Conservation (phyloP, 37 sponge, comb jelly and placozoan genomes). For the Halichondria panicea region DNA sequence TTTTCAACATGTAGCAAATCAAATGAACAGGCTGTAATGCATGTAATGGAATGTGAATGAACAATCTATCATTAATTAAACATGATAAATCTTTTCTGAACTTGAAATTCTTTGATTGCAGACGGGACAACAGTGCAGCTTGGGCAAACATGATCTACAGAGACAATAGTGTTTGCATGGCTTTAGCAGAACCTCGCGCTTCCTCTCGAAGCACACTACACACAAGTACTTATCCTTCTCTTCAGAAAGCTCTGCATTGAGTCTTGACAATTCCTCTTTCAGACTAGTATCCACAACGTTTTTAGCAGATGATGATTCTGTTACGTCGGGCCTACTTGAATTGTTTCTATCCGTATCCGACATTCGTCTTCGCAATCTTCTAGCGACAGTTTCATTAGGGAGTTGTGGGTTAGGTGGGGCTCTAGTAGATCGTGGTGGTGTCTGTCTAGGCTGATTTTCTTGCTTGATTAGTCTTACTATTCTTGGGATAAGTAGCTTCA, state of each 20-base stretch:
- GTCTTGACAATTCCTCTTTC: not conserved
- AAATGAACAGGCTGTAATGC: no score
- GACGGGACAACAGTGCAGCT: conserved; percentile 14
- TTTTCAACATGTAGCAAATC: no score
- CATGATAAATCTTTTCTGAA: conserved; percentile 12
- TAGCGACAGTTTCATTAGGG: no score
- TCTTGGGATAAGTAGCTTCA: no score
- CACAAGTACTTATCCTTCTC: conserved; percentile 13
- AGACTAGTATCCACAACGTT: not conserved
- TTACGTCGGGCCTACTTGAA: not conserved
- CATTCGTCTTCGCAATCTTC: no score
- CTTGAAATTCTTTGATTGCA: conserved; percentile 11
- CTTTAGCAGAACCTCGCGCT: conserved; percentile 13
- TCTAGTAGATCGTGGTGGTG: no score
- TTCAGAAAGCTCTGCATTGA: not conserved
- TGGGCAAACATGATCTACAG: conserved; percentile 7
- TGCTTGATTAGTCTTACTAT: no score
- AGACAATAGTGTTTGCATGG: conserved; percentile 51
- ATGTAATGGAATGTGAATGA: no score
- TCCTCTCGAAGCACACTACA: conserved; percentile 35
- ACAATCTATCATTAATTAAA: no score
- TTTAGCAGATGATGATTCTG: not conserved
- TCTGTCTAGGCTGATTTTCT: no score
- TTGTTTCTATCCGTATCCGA: no score
- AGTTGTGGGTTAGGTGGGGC: no score